Conservation (phyloP, 2,113 vertebrate species). For the Hemibates koningsi region DNA sequence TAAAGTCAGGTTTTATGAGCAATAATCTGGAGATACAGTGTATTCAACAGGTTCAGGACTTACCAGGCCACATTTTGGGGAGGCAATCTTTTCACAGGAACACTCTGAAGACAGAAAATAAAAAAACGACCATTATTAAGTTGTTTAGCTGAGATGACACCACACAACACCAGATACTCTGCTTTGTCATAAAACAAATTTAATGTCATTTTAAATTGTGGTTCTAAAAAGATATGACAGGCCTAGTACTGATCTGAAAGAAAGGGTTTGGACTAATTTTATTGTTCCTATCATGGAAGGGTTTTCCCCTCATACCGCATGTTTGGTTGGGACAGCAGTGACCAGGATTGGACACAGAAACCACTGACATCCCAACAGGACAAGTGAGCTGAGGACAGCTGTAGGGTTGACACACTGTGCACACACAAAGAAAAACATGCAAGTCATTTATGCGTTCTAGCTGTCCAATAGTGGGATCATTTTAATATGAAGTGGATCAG, state of each 20-base stretch:
- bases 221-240: background rate
- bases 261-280: background rate
- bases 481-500: background rate
- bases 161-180: background rate
- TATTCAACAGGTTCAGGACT: slow-evolving; percentile 15
- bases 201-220: background rate
- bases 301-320: slow-evolving; percentile 75
- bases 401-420: slow-evolving; percentile 84
- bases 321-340: slow-evolving; percentile 85
- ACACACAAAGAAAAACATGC: background rate
- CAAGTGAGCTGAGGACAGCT: slow-evolving; percentile 82
- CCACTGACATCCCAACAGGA: slow-evolving; percentile 77
- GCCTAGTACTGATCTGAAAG: background rate
- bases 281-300: background rate
- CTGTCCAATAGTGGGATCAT: background rate
- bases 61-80: slow-evolving; percentile 86
- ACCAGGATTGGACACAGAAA: slow-evolving; percentile 73
- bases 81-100: slow-evolving; percentile 80
- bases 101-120: slow-evolving; percentile 77
- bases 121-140: background rate
- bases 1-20: background rate
- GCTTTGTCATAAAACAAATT: background rate
- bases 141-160: background rate
- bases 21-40: background rate
- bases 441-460: background rate